Evolutionary conservation across 2,113 vertebrate genomes (phyloP).

Genomic region (Antennarius striatus): DNA sequence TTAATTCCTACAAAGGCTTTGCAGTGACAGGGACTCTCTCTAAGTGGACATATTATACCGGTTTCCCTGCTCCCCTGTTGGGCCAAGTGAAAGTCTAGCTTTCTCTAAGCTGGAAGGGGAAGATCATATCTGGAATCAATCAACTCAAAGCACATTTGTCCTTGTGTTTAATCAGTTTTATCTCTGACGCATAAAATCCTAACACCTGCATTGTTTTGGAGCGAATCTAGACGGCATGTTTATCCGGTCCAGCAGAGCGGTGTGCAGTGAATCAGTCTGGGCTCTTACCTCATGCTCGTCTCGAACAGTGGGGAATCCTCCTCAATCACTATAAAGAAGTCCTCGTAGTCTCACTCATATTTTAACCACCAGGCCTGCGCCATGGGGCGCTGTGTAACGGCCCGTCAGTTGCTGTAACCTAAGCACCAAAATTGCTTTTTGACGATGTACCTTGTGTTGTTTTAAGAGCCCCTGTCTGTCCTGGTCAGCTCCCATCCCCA

Average conservation of each 20-base stretch:
- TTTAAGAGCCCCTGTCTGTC: conserved; percentile 76
- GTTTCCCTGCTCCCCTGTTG: conserved; percentile 76
- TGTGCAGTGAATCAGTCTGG: conserved; percentile 80
- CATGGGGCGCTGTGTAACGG: conserved; percentile 80
- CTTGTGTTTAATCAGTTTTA: neutral
- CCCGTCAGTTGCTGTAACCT: conserved; percentile 81
- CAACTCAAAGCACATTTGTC: conserved; percentile 36
- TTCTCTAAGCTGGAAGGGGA: conserved; percentile 58
- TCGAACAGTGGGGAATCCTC: conserved; percentile 85
- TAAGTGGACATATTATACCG: conserved; percentile 87
- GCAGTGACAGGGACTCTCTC: conserved; percentile 76
- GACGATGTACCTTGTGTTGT: conserved; percentile 81
- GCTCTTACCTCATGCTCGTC: conserved; percentile 72
- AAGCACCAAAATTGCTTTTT: conserved; percentile 80
- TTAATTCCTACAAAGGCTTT: conserved; percentile 80
- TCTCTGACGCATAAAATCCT: neutral
- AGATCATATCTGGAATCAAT: conserved; percentile 55
- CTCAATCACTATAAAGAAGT: conserved; percentile 86
- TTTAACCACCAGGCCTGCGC: conserved; percentile 80
- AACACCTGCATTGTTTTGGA: conserved; percentile 33
- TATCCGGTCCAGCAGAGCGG: conserved; percentile 83
- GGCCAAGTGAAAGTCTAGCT: conserved; percentile 81
- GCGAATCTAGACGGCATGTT: conserved; percentile 80
- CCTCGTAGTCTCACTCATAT: conserved; percentile 82
- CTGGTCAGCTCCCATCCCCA: conserved; percentile 36